Conservation (phyloP, 2,888 invertebrate species). For the Heliconius ethilla region DNA sequence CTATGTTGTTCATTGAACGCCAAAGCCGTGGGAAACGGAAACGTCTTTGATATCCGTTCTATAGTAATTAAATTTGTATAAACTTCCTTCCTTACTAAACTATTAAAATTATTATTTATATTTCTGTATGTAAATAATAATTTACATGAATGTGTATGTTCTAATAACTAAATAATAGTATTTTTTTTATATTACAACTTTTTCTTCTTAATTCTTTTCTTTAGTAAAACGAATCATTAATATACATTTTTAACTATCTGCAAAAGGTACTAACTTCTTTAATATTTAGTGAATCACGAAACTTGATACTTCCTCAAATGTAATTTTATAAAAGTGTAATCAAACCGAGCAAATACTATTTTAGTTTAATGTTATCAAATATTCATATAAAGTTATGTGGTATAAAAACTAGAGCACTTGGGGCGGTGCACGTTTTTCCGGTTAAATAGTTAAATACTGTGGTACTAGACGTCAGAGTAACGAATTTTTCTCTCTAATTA, state of each 20-base stretch:
- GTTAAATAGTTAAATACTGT: slow-evolving; percentile 63
- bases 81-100: not conserved
- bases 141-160: not conserved
- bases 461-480: slow-evolving; percentile 66
- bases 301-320: slow-evolving; percentile 4
- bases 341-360: slow-evolving; percentile 7
- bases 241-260: not conserved
- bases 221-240: not conserved
- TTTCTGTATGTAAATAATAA: not conserved
- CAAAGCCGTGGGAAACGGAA: slow-evolving; percentile 34
- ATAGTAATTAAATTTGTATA: slow-evolving; percentile 12
- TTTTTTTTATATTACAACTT: not conserved
- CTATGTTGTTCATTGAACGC: slow-evolving; percentile 1
- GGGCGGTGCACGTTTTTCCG: slow-evolving; percentile 52
- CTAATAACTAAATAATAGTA: no score
- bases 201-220: not conserved
- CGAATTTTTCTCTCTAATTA: slow-evolving; percentile 81
- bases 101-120: not conserved
- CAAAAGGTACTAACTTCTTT: not conserved
- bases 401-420: slow-evolving; percentile 43
- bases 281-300: slow-evolving; percentile 6
- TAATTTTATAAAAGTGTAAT: slow-evolving; percentile 9
- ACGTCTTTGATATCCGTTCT: not conserved
- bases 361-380: slow-evolving; percentile 6
- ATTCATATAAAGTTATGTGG: slow-evolving; percentile 25